Conservation (phyloP, 1,140 invertebrate species). For the Drosophila tani region DNA sequence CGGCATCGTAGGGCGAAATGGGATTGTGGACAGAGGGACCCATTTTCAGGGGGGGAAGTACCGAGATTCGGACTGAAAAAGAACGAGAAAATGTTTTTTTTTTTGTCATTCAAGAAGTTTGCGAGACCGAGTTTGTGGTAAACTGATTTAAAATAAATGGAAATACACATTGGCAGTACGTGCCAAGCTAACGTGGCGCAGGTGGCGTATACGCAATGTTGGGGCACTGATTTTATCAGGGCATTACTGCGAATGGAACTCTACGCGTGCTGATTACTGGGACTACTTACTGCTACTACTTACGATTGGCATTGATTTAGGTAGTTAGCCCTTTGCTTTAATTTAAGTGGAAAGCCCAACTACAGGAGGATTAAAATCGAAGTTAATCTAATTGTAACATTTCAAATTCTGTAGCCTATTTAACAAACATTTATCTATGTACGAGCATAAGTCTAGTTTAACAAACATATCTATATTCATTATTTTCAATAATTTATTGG, state of each 20-base stretch:
- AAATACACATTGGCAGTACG: conserved; percentile 61
- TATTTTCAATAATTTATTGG: not conserved
- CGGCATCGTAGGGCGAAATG: not conserved
- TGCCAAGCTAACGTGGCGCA: conserved; percentile 43
- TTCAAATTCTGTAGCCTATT: too few species aligned
- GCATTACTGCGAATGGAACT: conserved; percentile 11
- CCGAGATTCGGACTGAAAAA: not conserved
- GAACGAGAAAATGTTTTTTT: conserved; percentile 13
- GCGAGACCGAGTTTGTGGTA: conserved; percentile 28
- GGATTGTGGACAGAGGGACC: not conserved
- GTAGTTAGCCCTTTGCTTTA: not conserved
- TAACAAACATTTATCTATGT: not conserved
- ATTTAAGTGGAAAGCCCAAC: not conserved
- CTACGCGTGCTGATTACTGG: conserved; percentile 13
- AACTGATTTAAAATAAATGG: conserved; percentile 58
- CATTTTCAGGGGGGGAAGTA: conserved; percentile 7
- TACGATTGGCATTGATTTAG: not conserved
- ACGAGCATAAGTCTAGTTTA: too few species aligned
- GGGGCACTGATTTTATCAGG: conserved; percentile 24
- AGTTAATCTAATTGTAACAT: too few species aligned
- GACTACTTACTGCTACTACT: conserved; percentile 1
- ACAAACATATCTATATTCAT: not conserved
- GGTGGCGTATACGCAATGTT: conserved; percentile 63
- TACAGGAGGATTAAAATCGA: too few species aligned
- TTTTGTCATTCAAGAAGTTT: conserved; percentile 36